A percentile compares a stretch with the other conserved stretches of the same genome.
These are phyloP conservation scores for Sclerurus mexicanus DNA, from an alignment of 2,113 vertebrate genomes.

Conservation along the genomic window DNA sequence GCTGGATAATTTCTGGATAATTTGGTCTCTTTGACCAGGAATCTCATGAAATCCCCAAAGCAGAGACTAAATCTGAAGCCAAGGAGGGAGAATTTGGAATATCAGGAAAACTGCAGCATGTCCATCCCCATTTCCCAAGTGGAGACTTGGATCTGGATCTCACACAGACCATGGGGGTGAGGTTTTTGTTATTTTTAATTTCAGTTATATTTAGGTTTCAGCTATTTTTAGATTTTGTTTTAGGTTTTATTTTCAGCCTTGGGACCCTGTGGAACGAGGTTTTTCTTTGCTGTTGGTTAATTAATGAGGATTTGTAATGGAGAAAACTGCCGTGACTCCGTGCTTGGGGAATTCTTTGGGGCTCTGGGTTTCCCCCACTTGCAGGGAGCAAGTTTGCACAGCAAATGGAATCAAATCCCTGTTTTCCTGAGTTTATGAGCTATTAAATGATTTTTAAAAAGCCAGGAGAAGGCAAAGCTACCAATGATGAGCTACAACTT, in stretches of 20 bases:
- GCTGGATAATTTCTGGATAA: neutral
- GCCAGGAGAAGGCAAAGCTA: neutral
- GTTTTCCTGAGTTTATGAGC: neutral
- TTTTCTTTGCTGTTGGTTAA: neutral
- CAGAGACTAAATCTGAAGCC: neutral
- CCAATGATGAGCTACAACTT: neutral
- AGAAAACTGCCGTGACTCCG: neutral
- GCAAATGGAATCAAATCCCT: neutral
- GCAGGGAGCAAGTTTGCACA: neutral
- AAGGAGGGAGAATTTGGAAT: neutral
- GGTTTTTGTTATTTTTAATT: neutral
- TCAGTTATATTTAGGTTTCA: neutral
- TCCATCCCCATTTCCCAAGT: neutral
- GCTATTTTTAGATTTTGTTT: neutral
- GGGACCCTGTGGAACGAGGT: neutral
- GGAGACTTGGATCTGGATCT: neutral
- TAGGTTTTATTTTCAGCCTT: neutral
- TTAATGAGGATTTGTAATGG: neutral
- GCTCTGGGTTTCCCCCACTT: neutral
- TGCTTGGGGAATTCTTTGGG: neutral
- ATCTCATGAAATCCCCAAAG: neutral
- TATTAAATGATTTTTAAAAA: neutral
- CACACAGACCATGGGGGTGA: neutral
- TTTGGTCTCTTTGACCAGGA: neutral
- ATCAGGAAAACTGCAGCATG: neutral